phyloP scores from a whole-genome alignment of 2,888 invertebrate species.

The Tachina lurida region DNA sequence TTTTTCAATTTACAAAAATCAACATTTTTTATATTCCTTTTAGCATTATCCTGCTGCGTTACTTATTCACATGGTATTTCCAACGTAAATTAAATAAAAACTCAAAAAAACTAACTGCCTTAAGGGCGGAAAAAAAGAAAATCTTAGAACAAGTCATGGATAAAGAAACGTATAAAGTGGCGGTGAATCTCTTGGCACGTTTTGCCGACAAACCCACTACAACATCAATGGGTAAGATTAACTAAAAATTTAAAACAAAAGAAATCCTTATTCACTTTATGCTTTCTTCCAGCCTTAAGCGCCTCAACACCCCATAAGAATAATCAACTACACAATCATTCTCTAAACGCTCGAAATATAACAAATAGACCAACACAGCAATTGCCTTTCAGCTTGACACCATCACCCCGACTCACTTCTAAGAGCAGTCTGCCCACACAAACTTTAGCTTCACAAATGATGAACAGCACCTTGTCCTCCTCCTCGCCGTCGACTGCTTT shows the following conservation, averaged over 20 bases:
- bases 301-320: slow-evolving; percentile 45
- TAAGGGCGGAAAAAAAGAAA: slow-evolving; percentile 92
- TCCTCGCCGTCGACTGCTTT: slow-evolving; percentile 49
- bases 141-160: slow-evolving; percentile 98
- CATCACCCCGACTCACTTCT: slow-evolving; percentile 40
- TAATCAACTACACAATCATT: slow-evolving; percentile 68
- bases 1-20: not conserved
- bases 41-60: slow-evolving; percentile 91
- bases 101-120: slow-evolving; percentile 87
- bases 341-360: slow-evolving; percentile 9
- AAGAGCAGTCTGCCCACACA: slow-evolving; percentile 21
- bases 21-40: slow-evolving; percentile 62
- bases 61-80: slow-evolving; percentile 94
- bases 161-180: slow-evolving; percentile 97
- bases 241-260: no score
- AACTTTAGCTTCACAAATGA: slow-evolving; percentile 42
- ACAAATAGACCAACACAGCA: slow-evolving; percentile 33
- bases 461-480: not conserved
- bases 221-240: slow-evolving; percentile 63
- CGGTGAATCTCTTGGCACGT: slow-evolving; percentile 81
- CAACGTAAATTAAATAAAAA: slow-evolving; percentile 91
- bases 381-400: slow-evolving; percentile 40
- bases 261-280: not conserved
- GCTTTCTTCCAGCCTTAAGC: slow-evolving; percentile 38
- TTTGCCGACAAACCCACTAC: slow-evolving; percentile 80